Base-by-base conservation (phyloP, 2,888 invertebrate species). In the Ornithoptera alexandrae region DNA sequence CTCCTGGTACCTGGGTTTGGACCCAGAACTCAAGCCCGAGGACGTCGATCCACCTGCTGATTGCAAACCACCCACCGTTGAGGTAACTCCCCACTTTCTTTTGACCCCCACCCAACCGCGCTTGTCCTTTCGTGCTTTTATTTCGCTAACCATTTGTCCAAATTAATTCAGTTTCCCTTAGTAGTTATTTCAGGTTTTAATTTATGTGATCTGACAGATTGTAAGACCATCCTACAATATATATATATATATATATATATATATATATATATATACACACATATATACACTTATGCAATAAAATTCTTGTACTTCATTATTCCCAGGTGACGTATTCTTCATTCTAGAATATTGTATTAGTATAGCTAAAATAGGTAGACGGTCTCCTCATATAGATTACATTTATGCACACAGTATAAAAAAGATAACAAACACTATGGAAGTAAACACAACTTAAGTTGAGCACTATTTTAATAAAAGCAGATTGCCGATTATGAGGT, bases 1-100 rank as follows among this genome's bases (percentile, higher is more conserved):
- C 7, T 86, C 89, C 1, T 92, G 92, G 92, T 90, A 93, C 92
- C 70, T 94, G 84, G 79, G 94, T 87, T 76, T 86, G 74, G 81
- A 93, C 77, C 87, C 93, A 77, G 83, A 90, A 77, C 72, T 91
- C 83, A 86, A 93, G 83, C 76, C 81, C 79, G 93, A 95, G 83
- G 87, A 93, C 80, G 78, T 90, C 65, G 87, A 91, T 62, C 84
- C 88, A 20, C 77, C 86, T 7, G 74, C 77, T n/a, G 88, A 88
- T 57, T 77, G 74, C 72, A 77, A 82, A 71, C 77, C 83, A 39
- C 81, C 89, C 46, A 84, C 85, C 65, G 90, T 92, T 56, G 91
- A 92, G 87, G 91, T 91, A 72, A 61, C 50, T n/a, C 53, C 36
- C 67, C 53, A 36, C 42, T n/a, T 46, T 50, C 24, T 53, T 30